These are phyloP conservation scores for Bovichtus variegatus DNA, from an alignment of 2,797 vertebrate genomes.

Conservation along the genomic window DNA sequence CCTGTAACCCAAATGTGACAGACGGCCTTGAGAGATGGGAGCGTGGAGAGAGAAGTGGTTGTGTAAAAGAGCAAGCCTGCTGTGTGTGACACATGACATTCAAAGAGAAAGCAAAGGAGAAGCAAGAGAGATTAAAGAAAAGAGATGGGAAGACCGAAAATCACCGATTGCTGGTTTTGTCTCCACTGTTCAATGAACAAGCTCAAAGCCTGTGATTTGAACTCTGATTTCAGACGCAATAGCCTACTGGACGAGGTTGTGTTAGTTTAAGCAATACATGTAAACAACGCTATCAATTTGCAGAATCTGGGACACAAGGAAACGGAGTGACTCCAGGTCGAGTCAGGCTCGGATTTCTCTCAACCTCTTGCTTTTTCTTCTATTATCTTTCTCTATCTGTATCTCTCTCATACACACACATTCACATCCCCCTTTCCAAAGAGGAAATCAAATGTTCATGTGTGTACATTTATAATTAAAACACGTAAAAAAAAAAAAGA, in stretches of 20 bases:
- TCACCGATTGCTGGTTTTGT: constrained; percentile 16
- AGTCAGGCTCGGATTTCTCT: neutral
- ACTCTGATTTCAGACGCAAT: constrained; percentile 9
- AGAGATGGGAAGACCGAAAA: constrained; percentile 8
- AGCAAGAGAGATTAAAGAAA: constrained; percentile 2
- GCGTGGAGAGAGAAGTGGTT: constrained; percentile 14
- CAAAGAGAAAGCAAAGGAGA: neutral
- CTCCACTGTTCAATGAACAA: neutral
- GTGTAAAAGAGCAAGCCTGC: constrained; percentile 18
- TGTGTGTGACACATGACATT: constrained; percentile 42
- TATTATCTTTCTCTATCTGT: neutral
- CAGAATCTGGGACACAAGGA: constrained; percentile 17
- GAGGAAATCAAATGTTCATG: neutral
- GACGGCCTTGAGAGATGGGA: constrained; percentile 33
- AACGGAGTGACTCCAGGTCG: constrained; percentile 18
- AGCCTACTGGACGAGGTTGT: neutral
- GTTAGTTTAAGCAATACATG: constrained; percentile 20
- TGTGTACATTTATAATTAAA: constrained; percentile 11
- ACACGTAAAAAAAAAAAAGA: constrained; percentile 7
- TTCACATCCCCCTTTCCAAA: neutral
- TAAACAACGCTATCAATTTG: constrained; percentile 16
- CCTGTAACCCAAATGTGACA: constrained; percentile 51
- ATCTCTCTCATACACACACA: neutral
- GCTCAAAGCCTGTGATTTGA: constrained; percentile 2
- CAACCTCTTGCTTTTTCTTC: neutral